Evolutionary conservation across 2,113 vertebrate genomes (phyloP).

Genomic region (Poeciliopsis turrubarensis): DNA sequence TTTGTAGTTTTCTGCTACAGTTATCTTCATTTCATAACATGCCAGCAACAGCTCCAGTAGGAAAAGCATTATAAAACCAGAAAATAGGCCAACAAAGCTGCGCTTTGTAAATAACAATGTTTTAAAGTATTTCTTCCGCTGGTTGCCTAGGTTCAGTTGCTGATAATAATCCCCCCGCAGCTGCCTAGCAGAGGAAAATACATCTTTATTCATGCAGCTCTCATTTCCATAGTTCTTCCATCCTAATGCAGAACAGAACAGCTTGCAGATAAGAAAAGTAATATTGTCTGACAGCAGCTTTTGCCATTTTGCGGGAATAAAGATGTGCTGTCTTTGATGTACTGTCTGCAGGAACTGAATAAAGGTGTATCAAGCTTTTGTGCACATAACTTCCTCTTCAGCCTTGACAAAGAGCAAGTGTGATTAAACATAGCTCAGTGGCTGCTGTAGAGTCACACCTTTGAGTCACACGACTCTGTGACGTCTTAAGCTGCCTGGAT

Average conservation of each 20-base stretch:
- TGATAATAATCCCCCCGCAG: too few species aligned
- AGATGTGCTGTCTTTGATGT: conserved; percentile 48
- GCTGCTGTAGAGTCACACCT: conserved; percentile 19
- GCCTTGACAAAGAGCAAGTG: conserved; percentile 1
- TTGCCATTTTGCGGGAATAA: conserved; percentile 31
- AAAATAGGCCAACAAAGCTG: too few species aligned
- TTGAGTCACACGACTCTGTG: conserved; percentile 13
- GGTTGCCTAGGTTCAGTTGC: too few species aligned
- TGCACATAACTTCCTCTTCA: conserved; percentile 27
- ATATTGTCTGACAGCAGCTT: conserved; percentile 44
- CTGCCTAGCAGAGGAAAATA: conserved; percentile 10
- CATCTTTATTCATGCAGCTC: conserved; percentile 2
- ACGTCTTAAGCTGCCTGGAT: too few species aligned
- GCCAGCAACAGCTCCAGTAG: too few species aligned
- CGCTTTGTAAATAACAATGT: too few species aligned
- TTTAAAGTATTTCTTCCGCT: too few species aligned
- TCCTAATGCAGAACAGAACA: conserved; percentile 23
- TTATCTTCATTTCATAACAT: too few species aligned
- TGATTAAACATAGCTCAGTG: conserved; percentile 22
- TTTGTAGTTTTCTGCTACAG: too few species aligned
- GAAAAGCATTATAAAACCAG: too few species aligned
- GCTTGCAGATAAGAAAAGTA: conserved; percentile 45
- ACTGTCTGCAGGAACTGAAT: conserved; percentile 17
- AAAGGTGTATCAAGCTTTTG: conserved; percentile 4
- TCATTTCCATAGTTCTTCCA: conserved; percentile 29